Evolutionary conservation across 2,113 vertebrate species (phyloP).

Genomic region (Dipodomys merriami): DNA sequence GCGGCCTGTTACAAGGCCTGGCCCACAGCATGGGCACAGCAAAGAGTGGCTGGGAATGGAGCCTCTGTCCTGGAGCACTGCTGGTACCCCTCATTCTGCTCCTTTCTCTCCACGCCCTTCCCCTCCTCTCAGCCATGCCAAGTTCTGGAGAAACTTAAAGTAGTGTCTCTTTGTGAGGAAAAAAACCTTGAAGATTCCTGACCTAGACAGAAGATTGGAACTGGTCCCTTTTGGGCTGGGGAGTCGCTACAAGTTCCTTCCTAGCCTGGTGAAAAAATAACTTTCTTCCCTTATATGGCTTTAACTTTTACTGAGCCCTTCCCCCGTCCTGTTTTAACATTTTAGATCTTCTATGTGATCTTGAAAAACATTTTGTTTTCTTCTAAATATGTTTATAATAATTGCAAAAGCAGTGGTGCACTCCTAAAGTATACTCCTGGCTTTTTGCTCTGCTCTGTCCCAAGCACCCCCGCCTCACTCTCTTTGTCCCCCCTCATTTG

Average conservation of each 20-base stretch:
- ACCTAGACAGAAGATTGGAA: constrained; percentile 34
- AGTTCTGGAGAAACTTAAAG: constrained; percentile 16
- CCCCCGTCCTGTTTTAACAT: constrained; percentile 30
- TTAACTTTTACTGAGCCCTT: constrained; percentile 28
- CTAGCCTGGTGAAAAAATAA: constrained; percentile 57
- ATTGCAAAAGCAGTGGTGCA: not conserved
- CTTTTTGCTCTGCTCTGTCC: not conserved
- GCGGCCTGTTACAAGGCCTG: not conserved
- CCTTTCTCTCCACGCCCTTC: not conserved
- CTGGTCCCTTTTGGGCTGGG: not conserved
- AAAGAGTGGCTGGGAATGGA: not conserved
- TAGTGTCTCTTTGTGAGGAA: not conserved
- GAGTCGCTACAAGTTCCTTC: constrained; percentile 46
- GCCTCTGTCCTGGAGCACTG: accelerated
- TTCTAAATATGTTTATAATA: constrained; percentile 53
- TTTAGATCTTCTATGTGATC: constrained; percentile 56
- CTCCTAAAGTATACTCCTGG: not conserved
- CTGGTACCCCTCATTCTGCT: not conserved
- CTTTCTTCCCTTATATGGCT: constrained; percentile 73
- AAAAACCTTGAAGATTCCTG: constrained; percentile 29
- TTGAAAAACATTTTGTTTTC: constrained; percentile 61
- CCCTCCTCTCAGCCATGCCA: not conserved
- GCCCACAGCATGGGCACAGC: not conserved
- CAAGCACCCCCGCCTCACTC: too few species aligned
- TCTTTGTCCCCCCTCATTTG: not conserved